Base-by-base conservation (phyloP, 2,888 invertebrate species). In the Oligia strigilis region DNA sequence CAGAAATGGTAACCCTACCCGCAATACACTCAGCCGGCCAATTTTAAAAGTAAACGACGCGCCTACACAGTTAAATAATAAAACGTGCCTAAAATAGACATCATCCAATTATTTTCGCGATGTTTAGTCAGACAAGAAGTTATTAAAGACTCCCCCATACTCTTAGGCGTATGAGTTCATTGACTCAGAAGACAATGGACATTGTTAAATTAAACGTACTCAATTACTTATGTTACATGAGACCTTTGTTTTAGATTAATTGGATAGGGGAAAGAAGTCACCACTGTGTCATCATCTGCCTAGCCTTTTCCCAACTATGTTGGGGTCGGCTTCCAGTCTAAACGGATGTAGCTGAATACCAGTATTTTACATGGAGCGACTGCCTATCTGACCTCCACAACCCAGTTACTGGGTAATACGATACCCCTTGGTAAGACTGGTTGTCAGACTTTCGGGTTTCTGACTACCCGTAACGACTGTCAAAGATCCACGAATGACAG, bases 41-140 rank as follows among this genome's bases (percentile, higher is more conserved):
- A 78, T 66, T 78, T 52, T 6, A 55, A 46, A 36, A 52, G 9
- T 43, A 64, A 73, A 69, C 29, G 46, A 55, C 55, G 55, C 43
- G 55, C 43, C 69, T 49, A 29, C 66, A 46, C 70, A 49, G 17
- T 64, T 13, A 55, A 67, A 43, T 69, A 76, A 81, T 76, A 69
- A 76, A 72, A 8, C 14, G 9, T 8, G n/a, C 69, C 46, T 46
- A 65, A 82, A 82, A 82, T 77, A 82, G 77, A 64, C 64, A 46
- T 52, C 77, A 55, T 60, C 29, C 83, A 70, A 77, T 82, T 82
- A 58, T 36, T 60, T 60, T 58, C 29, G 55, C 69, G 55, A 19
- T 8, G 36, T n/a, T 52, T 52, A 67, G 23, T 8, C 23, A 4
- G 60, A 52, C 52, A 29, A 60, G 23, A 72, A 72, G 46, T 76